Percentiles rank a stretch among this genome's conserved stretches.
These are phyloP conservation scores for Momotus momota DNA, from an alignment of 2,797 vertebrate genomes.

Conservation along the genomic window DNA sequence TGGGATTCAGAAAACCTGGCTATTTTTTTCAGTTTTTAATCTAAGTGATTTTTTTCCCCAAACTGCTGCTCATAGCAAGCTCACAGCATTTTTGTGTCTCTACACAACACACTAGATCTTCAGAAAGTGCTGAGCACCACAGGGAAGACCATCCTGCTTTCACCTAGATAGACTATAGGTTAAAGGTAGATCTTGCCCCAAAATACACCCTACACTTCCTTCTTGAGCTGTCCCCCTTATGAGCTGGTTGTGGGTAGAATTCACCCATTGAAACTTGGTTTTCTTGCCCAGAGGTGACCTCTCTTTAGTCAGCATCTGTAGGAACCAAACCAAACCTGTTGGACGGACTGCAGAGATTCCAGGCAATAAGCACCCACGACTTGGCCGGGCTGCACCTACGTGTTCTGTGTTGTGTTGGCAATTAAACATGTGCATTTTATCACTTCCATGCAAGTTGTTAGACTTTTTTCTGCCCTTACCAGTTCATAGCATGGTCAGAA, in stretches of 20 bases:
- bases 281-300: background rate
- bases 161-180: background rate
- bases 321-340: background rate
- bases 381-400: background rate
- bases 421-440: background rate
- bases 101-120: background rate
- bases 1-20: background rate
- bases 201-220: background rate
- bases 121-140: background rate
- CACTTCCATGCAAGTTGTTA: background rate
- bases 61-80: background rate
- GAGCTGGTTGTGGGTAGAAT: background rate
- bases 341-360: background rate
- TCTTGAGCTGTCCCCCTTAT: background rate
- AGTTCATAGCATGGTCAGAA: background rate
- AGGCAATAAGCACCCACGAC: fast-evolving
- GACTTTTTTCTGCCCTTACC: background rate
- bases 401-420: background rate
- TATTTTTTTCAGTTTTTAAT: background rate
- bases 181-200: background rate
- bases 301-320: background rate
- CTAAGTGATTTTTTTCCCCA: fast-evolving
- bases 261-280: background rate
- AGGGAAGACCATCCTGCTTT: background rate
- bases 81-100: background rate